These are phyloP conservation scores for Trichosurus vulpecula DNA, from an alignment of 2,797 vertebrate genomes.

Conservation along the genomic window DNA sequence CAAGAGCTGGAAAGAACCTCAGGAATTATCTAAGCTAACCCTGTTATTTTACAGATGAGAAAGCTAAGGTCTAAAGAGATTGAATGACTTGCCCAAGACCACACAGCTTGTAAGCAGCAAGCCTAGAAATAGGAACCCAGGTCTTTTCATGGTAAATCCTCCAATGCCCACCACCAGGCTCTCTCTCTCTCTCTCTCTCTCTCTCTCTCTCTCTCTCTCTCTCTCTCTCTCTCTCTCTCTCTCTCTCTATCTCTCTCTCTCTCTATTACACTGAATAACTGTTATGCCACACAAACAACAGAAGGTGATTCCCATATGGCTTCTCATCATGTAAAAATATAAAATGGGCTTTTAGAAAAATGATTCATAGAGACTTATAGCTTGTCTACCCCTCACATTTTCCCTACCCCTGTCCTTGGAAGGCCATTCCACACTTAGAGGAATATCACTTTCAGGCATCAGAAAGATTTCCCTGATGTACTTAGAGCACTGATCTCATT, in stretches of 20 bases:
- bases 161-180: neutral
- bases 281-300: neutral
- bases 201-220: no score
- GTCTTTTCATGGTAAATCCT: neutral
- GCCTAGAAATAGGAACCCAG: neutral
- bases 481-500: slow-evolving; percentile 29
- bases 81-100: neutral
- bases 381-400: slow-evolving; percentile 71
- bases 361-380: slow-evolving; percentile 57
- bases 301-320: neutral
- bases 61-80: neutral
- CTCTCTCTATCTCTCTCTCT: neutral
- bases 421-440: slow-evolving; percentile 46
- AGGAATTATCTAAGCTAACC: neutral
- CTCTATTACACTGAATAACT: neutral
- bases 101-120: neutral
- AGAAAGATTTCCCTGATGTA: slow-evolving; percentile 67
- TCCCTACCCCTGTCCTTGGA: slow-evolving; percentile 13
- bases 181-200: neutral
- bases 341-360: slow-evolving; percentile 25
- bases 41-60: no score
- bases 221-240: no score
- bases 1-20: neutral
- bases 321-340: neutral
- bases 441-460: slow-evolving; percentile 72